Evolutionary conservation across 2,888 invertebrate species (phyloP).

Genomic region (Lapara coniferarum): DNA sequence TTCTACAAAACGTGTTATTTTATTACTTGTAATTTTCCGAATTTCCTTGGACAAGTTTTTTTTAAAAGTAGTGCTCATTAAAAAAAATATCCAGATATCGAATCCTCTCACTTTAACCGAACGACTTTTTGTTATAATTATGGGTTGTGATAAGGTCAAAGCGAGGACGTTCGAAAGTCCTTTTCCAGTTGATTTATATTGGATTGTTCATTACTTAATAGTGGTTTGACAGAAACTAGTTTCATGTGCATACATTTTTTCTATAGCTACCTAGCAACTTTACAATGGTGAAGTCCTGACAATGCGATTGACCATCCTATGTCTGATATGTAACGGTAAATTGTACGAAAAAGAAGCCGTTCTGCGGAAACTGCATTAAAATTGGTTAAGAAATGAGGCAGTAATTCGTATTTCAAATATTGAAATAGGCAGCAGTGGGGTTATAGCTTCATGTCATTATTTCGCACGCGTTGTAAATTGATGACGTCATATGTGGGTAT

Average conservation of each 20-base stretch:
- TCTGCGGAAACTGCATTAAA: no score
- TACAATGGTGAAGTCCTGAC: no score
- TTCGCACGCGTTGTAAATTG: no score
- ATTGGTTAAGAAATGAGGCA: no score
- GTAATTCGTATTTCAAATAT: no score
- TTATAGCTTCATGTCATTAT: no score
- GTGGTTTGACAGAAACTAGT: conserved; percentile 16
- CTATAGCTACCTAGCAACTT: no score
- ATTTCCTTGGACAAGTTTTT: conserved; percentile 19
- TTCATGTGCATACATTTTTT: background rate
- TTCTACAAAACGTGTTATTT: background rate
- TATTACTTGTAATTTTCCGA: conserved; percentile 16
- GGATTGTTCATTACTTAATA: conserved; percentile 43
- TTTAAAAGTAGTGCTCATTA: conserved; percentile 22
- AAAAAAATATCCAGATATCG: conserved; percentile 30
- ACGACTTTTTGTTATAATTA: conserved; percentile 58
- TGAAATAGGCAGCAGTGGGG: no score
- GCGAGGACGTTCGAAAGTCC: conserved; percentile 65
- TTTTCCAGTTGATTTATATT: conserved; percentile 50
- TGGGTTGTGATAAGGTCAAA: conserved; percentile 59
- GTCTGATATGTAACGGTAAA: no score
- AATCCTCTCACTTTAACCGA: conserved; percentile 52
- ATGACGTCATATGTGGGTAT: no score
- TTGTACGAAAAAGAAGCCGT: no score
- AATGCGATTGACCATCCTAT: no score